These are phyloP conservation scores for Brachionus koreanus DNA, from an alignment of 1,140 invertebrate species.

Conservation along the genomic window DNA sequence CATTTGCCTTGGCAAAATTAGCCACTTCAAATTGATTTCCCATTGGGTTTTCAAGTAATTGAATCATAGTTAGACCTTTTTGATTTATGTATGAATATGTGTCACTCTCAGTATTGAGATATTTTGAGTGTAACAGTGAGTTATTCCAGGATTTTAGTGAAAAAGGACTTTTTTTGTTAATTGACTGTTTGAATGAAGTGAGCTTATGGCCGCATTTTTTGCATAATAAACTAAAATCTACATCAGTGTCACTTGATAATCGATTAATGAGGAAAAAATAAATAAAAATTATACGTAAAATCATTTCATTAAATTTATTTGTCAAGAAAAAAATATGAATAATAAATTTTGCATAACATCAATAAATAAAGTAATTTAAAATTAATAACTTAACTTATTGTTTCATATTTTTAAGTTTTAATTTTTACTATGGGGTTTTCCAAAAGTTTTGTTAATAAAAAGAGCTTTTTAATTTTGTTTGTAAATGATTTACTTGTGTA, in stretches of 20 bases:
- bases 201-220: background rate
- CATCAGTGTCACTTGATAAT: background rate
- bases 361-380: background rate
- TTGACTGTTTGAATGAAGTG: background rate
- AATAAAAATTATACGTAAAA: background rate
- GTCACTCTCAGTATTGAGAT: background rate
- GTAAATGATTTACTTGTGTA: too few relatives aligned
- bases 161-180: background rate
- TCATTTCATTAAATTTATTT: background rate
- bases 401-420: background rate
- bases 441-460: too few relatives aligned
- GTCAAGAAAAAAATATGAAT: background rate
- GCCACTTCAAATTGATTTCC: background rate
- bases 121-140: background rate
- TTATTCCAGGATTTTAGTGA: constrained; percentile 11
- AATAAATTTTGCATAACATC: background rate
- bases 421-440: too few relatives aligned
- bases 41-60: background rate
- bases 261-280: background rate
- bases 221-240: background rate
- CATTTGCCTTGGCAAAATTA: background rate
- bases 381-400: background rate
- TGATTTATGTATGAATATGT: background rate
- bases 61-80: background rate
- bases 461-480: too few relatives aligned